phyloP scores from a whole-genome alignment of 2,888 invertebrate genomes.

The Stenurella melanura region DNA sequence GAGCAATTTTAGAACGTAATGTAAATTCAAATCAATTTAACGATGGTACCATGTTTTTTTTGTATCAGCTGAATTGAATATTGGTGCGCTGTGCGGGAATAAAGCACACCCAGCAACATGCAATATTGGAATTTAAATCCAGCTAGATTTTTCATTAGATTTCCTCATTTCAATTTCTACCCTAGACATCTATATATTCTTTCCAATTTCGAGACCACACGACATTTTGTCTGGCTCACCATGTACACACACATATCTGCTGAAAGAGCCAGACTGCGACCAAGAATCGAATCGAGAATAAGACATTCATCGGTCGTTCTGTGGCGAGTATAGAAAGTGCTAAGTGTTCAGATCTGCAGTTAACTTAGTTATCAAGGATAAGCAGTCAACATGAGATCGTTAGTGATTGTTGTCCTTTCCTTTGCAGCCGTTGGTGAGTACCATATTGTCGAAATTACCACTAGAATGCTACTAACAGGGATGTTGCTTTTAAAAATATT shows the following conservation, averaged over 20 bases:
- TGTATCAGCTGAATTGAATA: too few species aligned
- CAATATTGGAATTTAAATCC: too few species aligned
- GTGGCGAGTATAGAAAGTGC: conserved; percentile 66
- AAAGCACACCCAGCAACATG: too few species aligned
- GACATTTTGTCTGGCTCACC: conserved; percentile 20
- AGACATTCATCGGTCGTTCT: conserved; percentile 49
- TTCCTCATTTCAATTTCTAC: too few species aligned
- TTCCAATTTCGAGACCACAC: background rate
- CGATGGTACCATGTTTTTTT: too few species aligned
- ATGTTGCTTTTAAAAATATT: background rate
- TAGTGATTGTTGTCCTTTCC: conserved; percentile 64
- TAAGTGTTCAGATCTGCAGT: conserved; percentile 51
- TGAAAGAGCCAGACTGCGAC: conserved; percentile 30
- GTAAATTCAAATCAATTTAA: too few species aligned
- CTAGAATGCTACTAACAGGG: background rate
- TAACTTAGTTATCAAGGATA: conserved; percentile 69
- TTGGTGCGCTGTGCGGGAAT: too few species aligned
- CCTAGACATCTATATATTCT: too few species aligned
- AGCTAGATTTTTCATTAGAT: too few species aligned
- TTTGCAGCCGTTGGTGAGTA: conserved; percentile 62
- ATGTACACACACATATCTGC: conserved; percentile 20
- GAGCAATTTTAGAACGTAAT: too few species aligned
- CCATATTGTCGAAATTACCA: conserved; percentile 46
- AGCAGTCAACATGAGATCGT: conserved; percentile 68
- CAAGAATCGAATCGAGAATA: conserved; percentile 40